Evolutionary conservation across 1,140 invertebrate genomes (phyloP), one percentile per base, ranked within the genome.

Genomic region (Drosophila arawakana): DNA sequence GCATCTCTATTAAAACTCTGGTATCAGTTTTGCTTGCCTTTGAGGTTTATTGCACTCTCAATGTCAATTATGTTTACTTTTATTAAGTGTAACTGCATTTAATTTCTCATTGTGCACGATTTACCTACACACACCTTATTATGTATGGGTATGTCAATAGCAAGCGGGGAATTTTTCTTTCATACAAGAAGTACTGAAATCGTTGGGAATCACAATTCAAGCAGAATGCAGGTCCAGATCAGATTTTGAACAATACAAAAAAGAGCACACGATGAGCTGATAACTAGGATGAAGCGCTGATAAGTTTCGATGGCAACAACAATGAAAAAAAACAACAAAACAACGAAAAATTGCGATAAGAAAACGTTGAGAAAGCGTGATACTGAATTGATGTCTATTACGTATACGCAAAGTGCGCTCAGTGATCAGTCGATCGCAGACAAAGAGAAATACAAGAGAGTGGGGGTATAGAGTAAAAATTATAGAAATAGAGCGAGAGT

Each of bases 121-220:
- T 15, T 57, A 9, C 35, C 34, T 37, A 15, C 21, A 57, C 35
- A 15, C 35, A 57, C 54, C 54, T 15, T 21, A 39, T 41, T 10
- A 37, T 39, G 3, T 21, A 21, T 18, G 4, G 35, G 54, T 15
- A 39, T 39, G 8, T 9, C 35, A 5, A 21, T 7, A 57, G 13
- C 34, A 21, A n/a, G 13, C 34, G 54, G 54, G 54, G 54, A 57
- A 57, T 41, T 57, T 57, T 57, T 41, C 2, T 6, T 39, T n/a
- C 10, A 57, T 15, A 1, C 35, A 15, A 9, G 35, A 18, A 35
- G 34, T 39, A n/a, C 11, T 30, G 25, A 13, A 46, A 46, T 6
- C 30, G 30, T 34, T 15, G 54, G 54, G 35, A 57, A 39, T 57
- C 54, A 57, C 54, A 41, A 13, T 9, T 13, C 11, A 2, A 35